A percentile compares a stretch with the other conserved stretches of the same genome.
phyloP scores from a whole-genome alignment of 23 tunicate species.

The Ciona savignyi region DNA sequence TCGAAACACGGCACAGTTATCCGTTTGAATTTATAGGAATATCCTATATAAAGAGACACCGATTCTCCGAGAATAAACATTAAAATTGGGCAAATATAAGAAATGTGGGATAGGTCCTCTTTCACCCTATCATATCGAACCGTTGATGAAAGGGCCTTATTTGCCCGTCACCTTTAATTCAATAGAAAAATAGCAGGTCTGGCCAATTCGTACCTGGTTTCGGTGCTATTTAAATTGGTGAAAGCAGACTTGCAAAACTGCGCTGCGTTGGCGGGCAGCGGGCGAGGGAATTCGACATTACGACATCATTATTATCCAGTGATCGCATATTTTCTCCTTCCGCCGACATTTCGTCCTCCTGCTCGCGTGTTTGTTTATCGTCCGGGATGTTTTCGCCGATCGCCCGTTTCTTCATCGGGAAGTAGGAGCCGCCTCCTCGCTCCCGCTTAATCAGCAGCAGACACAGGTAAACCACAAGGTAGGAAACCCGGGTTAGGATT shows the following conservation, averaged over 20 bases:
- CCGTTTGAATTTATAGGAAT: background rate
- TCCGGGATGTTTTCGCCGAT: background rate
- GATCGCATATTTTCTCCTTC: no score
- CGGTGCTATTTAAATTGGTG: background rate
- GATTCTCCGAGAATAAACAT: background rate
- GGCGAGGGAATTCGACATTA: no score
- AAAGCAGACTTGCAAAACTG: background rate
- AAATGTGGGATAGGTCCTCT: background rate
- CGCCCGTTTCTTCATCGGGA: background rate
- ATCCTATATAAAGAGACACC: background rate
- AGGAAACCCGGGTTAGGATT: background rate
- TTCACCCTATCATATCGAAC: background rate
- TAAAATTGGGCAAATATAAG: background rate
- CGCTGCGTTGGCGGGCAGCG: background rate
- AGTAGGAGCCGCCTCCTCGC: background rate
- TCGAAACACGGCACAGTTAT: background rate
- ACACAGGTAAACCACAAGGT: background rate
- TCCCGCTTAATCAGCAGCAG: slow-evolving; percentile 3
- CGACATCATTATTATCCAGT: no score
- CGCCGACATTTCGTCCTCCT: no score
- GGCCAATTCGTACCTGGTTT: background rate
- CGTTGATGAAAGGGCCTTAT: background rate
- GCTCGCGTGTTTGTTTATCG: background rate
- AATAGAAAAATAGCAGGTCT: no score
- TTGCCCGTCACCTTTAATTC: no score